phyloP scores from a whole-genome alignment of 2,888 invertebrate species.

The Diachrysia chrysitis region DNA sequence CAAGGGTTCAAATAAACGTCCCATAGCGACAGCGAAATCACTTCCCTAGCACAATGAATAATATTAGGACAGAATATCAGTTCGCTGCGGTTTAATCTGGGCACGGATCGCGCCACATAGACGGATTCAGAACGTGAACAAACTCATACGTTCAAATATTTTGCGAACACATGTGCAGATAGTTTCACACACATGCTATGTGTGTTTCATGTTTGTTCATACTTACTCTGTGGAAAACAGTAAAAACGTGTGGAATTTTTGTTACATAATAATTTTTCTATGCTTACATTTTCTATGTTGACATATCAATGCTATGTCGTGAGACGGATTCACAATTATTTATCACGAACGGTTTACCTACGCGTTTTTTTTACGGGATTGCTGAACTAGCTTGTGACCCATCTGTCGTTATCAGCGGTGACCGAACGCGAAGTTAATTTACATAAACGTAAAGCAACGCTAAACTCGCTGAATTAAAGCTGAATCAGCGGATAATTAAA shows the following conservation, averaged over 20 bases:
- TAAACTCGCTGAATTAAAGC: no score
- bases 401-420: no score
- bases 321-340: no score
- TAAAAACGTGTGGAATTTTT: not conserved
- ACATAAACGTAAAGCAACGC: not conserved
- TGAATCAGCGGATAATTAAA: no score
- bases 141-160: slow-evolving; percentile 7
- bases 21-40: slow-evolving; percentile 1
- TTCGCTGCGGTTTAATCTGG: slow-evolving; percentile 5
- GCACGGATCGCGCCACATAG: slow-evolving; percentile 8
- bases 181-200: slow-evolving; percentile 4
- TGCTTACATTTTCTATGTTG: not conserved
- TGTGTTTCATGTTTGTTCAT: not conserved
- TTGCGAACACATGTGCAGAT: slow-evolving; percentile 2
- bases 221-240: not conserved
- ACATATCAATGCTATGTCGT: no score
- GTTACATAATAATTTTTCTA: not conserved
- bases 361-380: no score
- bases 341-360: no score
- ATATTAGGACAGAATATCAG: slow-evolving; percentile 5
- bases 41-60: slow-evolving; percentile 6
- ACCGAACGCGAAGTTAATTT: not conserved
- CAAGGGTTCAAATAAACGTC: slow-evolving; percentile 3
- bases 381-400: no score
- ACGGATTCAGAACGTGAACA: slow-evolving; percentile 2